These are phyloP conservation scores for Stercorarius parasiticus DNA, from an alignment of 2,113 vertebrate species.

Conservation along the genomic window DNA sequence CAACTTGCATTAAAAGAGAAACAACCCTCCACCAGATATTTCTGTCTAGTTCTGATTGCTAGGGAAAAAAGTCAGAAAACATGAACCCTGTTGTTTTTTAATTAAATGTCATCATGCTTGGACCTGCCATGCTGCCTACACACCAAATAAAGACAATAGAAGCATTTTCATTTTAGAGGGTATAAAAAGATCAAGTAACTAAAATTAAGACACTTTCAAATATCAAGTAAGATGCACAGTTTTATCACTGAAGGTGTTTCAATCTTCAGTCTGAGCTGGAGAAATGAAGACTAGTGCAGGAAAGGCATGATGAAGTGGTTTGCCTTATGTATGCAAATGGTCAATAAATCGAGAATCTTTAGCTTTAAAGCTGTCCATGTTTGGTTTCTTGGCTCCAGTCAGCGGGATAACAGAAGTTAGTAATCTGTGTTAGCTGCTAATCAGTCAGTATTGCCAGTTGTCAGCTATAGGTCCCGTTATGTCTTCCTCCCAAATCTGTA, in stretches of 20 bases:
- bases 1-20: background rate
- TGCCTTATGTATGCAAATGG: background rate
- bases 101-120: background rate
- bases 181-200: background rate
- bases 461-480: background rate
- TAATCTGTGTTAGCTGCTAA: background rate
- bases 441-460: background rate
- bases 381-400: background rate
- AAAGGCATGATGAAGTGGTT: background rate
- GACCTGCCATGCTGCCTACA: background rate
- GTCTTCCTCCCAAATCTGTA: background rate
- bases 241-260: background rate
- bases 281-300: background rate
- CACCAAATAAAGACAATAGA: background rate
- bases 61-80: background rate
- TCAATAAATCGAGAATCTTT: background rate
- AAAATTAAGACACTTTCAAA: background rate
- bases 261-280: background rate
- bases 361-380: background rate
- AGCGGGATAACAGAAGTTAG: background rate
- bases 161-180: background rate
- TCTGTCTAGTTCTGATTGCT: background rate
- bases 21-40: background rate
- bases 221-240: background rate
- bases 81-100: background rate